Percentiles rank a stretch among this genome's conserved stretches.
Evolutionary conservation across 2,888 invertebrate genomes (phyloP).

Genomic region (Microctonus brassicae): DNA sequence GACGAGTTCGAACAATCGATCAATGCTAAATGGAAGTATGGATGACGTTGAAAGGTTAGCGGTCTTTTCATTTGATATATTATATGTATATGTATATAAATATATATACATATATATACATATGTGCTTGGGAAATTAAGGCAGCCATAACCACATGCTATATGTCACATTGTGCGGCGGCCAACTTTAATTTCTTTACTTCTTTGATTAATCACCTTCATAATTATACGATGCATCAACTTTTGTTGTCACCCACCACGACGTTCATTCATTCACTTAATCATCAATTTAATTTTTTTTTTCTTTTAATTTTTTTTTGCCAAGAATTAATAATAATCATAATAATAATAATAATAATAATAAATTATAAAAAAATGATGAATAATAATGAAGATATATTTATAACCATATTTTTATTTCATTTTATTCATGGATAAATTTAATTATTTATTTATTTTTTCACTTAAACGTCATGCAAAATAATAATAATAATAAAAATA

Average conservation of each 20-base stretch:
- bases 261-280: neutral
- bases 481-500: too few relatives aligned
- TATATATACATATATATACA: too few relatives aligned
- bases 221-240: slow-evolving; percentile 30
- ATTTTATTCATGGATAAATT: too few relatives aligned
- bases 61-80: neutral
- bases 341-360: too few relatives aligned
- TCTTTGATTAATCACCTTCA: slow-evolving; percentile 39
- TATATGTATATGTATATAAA: too few relatives aligned
- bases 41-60: slow-evolving; percentile 15
- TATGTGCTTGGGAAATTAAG: slow-evolving; percentile 29
- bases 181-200: slow-evolving; percentile 13
- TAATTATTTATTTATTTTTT: too few relatives aligned
- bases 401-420: too few relatives aligned
- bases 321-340: neutral
- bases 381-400: too few relatives aligned
- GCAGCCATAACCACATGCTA: neutral
- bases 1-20: slow-evolving; percentile 13
- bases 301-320: neutral
- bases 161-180: neutral
- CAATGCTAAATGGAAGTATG: slow-evolving; percentile 9
- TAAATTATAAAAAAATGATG: too few relatives aligned
- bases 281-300: neutral
- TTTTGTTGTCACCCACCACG: slow-evolving; percentile 11
- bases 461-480: too few relatives aligned